Evolutionary conservation across 2,113 vertebrate genomes (phyloP), one percentile per base, ranked within the genome.

Genomic region (Otolemur garnettii): DNA sequence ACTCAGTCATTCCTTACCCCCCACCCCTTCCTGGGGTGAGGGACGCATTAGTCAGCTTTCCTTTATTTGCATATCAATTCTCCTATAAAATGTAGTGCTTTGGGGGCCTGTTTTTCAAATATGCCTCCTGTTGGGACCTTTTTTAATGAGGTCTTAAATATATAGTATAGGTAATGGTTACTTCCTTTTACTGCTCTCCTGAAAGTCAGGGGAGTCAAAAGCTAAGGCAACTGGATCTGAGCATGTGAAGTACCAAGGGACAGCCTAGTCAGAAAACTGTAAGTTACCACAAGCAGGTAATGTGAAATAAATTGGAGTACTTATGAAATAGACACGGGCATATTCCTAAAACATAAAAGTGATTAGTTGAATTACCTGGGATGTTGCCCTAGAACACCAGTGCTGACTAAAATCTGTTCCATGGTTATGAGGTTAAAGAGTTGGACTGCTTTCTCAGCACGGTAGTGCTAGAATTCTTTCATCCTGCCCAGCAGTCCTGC

Each of bases 401-500:
- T 66, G 89, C 75, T 93, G 33, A 82, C 74, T 91, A 87, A 90
- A 75, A 57, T 93, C 69, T 93, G 4, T 45, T 84, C n/a, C 59
- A 10, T 71, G 75, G 68, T 55, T 82, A 30, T 75, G 53, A 96
- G 62, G 94, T 95, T 81, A 93, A 77, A 93, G 64, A 45, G 24
- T 35, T 90, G 42, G 35, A 13, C 57, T 90, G 78, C 77, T 85
- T 91, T 88, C 60, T 92, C 62, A 88, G 91, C 77, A 42, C 33
- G 19, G 72, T 71, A 71, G 74, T 80, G 4, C 80, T 60, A 57
- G 59, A n/a, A 62, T 94, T 74, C 72, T 96, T 95, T 96, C 28
- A 83, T 88, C 88, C 35, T 71, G 30, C 87, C 59, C 87, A 93
- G 95, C 83, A 82, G 64, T 75, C 69, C 33, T 84, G 60, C 87